Percentiles rank a stretch among this genome's conserved stretches.
Conservation (phyloP, 2,797 vertebrate species). For the Lagocephalus sceleratus region DNA sequence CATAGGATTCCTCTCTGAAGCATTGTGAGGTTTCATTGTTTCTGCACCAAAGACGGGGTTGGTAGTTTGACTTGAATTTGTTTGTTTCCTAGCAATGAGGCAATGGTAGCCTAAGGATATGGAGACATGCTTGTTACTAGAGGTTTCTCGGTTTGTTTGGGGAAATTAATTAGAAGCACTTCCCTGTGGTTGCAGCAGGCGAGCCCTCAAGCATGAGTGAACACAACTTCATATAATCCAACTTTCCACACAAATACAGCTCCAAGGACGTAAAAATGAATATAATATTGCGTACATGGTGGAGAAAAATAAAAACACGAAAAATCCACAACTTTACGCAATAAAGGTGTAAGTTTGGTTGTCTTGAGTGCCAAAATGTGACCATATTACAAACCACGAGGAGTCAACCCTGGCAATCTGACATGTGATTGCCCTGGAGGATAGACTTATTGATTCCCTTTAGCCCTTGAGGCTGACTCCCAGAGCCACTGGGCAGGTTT, state of each 20-base stretch:
- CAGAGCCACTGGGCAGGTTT: slow-evolving; percentile 62
- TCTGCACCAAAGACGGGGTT: slow-evolving; percentile 30
- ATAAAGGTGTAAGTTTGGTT: slow-evolving; percentile 3
- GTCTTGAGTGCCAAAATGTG: neutral
- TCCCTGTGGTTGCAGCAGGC: slow-evolving; percentile 48
- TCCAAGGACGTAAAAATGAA: slow-evolving; percentile 38
- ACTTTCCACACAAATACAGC: slow-evolving; percentile 25
- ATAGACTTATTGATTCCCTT: slow-evolving; percentile 64
- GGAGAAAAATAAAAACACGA: slow-evolving; percentile 25
- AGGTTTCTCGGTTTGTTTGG: slow-evolving; percentile 35
- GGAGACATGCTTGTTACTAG: slow-evolving; percentile 26
- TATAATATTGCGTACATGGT: slow-evolving; percentile 24
- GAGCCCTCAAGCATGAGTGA: slow-evolving; percentile 50
- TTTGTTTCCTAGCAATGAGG: slow-evolving; percentile 42
- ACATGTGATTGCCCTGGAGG: slow-evolving; percentile 43
- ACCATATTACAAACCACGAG: slow-evolving; percentile 33
- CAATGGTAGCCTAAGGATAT: slow-evolving; percentile 34
- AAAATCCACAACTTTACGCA: slow-evolving; percentile 7
- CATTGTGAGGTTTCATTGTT: slow-evolving; percentile 30
- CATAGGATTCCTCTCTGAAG: slow-evolving; percentile 6
- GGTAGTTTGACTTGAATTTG: slow-evolving; percentile 28
- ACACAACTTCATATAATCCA: slow-evolving; percentile 41
- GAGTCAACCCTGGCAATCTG: slow-evolving; percentile 23
- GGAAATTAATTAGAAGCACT: slow-evolving; percentile 58
- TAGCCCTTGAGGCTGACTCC: slow-evolving; percentile 50